phyloP scores from a whole-genome alignment of 92 coral and sea anemone genomes.

The Meandrina meandrites region DNA sequence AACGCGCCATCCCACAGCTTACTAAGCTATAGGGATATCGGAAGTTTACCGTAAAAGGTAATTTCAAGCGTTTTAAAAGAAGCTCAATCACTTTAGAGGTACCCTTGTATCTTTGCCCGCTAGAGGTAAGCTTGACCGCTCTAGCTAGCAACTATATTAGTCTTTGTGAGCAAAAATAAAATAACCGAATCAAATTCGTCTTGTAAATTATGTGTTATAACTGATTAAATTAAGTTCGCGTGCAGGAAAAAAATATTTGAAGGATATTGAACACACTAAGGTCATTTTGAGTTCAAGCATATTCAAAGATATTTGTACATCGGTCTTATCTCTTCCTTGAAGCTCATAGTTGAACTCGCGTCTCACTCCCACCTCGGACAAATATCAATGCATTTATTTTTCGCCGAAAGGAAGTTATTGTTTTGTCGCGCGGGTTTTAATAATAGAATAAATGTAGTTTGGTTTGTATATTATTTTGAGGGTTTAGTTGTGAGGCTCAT shows the following conservation, averaged over 20 bases:
- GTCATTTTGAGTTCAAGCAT: not conserved
- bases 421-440: not conserved
- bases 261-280: not conserved
- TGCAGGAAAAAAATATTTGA: not conserved
- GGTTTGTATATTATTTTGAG: not conserved
- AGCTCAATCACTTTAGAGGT: not conserved
- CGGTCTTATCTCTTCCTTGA: not conserved
- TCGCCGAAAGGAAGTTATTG: not conserved
- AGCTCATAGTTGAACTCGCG: not conserved
- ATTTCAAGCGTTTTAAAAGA: not conserved
- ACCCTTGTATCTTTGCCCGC: not conserved
- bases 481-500: not conserved
- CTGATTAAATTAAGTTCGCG: not conserved
- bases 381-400: not conserved
- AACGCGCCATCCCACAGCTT: not conserved
- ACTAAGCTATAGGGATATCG: not conserved
- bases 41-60: not conserved
- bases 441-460: not conserved
- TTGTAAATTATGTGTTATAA: not conserved
- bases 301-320: not conserved
- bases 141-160: not conserved
- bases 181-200: not conserved
- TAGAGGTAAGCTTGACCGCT: not conserved
- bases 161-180: not conserved
- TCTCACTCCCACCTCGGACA: not conserved